phyloP scores from a whole-genome alignment of 2,888 invertebrate genomes.

The Phortica magna region DNA sequence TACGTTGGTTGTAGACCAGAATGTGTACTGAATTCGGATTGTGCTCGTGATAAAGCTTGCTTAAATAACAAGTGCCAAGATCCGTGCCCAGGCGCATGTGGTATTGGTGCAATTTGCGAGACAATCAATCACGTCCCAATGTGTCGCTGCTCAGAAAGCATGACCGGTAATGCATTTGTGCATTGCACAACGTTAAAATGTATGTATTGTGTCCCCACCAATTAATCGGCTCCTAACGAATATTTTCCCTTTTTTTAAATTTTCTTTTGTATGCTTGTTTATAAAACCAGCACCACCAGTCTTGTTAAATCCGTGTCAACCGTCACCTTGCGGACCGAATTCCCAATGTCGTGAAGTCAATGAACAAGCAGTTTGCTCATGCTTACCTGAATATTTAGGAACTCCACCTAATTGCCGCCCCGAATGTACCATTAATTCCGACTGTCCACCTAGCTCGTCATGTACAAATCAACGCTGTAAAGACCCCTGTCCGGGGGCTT shows the following conservation, averaged over 20 bases:
- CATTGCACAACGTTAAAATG: constrained; percentile 81
- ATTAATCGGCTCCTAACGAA: constrained; percentile 58
- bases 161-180: constrained; percentile 85
- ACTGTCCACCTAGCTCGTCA: constrained; percentile 84
- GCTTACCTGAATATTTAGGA: constrained; percentile 84
- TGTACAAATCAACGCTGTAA: constrained; percentile 86
- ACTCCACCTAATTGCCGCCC: constrained; percentile 87
- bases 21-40: constrained; percentile 89
- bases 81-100: constrained; percentile 89
- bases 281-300: constrained; percentile 56
- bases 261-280: background rate
- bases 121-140: constrained; percentile 87
- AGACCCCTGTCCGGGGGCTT: constrained; percentile 87
- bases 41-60: constrained; percentile 85
- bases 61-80: constrained; percentile 87
- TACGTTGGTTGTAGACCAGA: constrained; percentile 87
- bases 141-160: constrained; percentile 84
- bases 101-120: constrained; percentile 85
- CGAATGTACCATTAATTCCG: constrained; percentile 86
- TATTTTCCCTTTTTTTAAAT: constrained; percentile 40
- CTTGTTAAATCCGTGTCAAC: constrained; percentile 81
- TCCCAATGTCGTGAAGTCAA: constrained; percentile 84
- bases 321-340: constrained; percentile 89
- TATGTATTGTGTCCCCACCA: constrained; percentile 74
- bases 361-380: constrained; percentile 85